Base-by-base conservation (phyloP, 1,140 invertebrate species). In the Formica exsecta region DNA sequence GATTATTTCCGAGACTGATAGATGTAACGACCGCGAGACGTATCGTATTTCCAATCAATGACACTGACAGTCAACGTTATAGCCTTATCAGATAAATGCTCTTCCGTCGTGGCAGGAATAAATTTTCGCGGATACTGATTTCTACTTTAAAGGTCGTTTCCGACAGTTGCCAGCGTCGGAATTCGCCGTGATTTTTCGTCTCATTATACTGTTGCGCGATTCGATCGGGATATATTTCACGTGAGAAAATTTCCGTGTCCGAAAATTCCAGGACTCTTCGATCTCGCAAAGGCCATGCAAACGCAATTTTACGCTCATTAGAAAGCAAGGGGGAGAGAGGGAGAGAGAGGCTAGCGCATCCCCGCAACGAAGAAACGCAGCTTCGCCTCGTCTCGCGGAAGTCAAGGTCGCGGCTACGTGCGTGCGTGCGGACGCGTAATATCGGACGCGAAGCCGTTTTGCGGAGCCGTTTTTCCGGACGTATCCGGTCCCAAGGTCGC, bases 351-450 rank as follows among this genome's bases (percentile, higher is more conserved):
- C 25, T 32, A 6, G 11, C 2, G 38, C 57, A 62, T 54, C 19
- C 36, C 9, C 36, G 36, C 16, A 29, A 44, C 1, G 36, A 0
- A 62, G 22, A 76, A 64, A 64, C 8, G 54, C 54, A n/a, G n/a
- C 6, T n/a, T 57, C 5, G 57, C 9, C 57, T 9, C 57, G 57
- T 9, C 48, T 44, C 73, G 54, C 65, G 16, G 38, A 66, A 68
- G 59, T 83, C 86, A 89, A 89, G 80, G 80, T 48, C 73, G 66
- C 38, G 64, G 68, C 29, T 57, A 38, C 36, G 22, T 38, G 38
- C 38, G 38, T 38, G 36, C 36, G 36, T 8, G 19, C 48, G 11
- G 61, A 32, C 22, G 54, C 29, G 73, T 88, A 88, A 89, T 61
- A 29, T 32, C n/a, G 44, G 74, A 44, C 48, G 48, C 48, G 48